Base-by-base conservation (phyloP, 2,797 vertebrate genomes). In the Chaenodraco wilsoni region DNA sequence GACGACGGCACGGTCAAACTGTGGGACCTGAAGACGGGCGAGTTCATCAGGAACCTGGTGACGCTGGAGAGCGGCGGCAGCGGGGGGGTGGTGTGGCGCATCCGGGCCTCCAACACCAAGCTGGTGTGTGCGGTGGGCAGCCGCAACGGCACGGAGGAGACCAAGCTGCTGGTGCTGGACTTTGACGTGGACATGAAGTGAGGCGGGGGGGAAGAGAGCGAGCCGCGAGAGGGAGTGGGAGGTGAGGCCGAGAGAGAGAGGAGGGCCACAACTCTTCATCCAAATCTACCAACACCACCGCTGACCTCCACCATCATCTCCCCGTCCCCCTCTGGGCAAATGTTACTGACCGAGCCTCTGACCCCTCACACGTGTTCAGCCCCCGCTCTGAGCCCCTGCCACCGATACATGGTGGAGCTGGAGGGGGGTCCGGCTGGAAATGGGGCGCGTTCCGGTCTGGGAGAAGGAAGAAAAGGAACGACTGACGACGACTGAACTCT, bases 171-270 rank as follows among this genome's bases (percentile, higher is more conserved):
- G 94, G 98, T 99, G 93, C 96, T 99, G 95, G 98, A 99, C 96
- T 99, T 99, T 88, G 98, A 99, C 65, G 98, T 99, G 92, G 97
- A 99, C 96, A 96, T 99, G 96, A 99, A 99, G 94, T 99, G 96
- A 99, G 92, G 87, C 76, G 86, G 57, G 60, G 70, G 67, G 78
- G 65, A 69, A 74, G 79, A 76, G 84, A 72, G 69, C 6, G 56
- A 81, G 54, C 44, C 43, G 9, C 9, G 68, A 71, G 73, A 69
- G 84, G 74, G 74, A 72, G 56, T 1, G 78, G 74, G 75, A 79
- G 83, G 74, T 17, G 81, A 80, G 81, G 79, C 76, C n/a, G 78
- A 79, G 17, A 57, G 76, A 85, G 73, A 73, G 65, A 48, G 6
- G 78, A 70, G 62, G 83, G 78, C 83, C 69, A 72, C 15, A 84